phyloP scores from a whole-genome alignment of 2,888 invertebrate genomes.

The Patella depressa region DNA sequence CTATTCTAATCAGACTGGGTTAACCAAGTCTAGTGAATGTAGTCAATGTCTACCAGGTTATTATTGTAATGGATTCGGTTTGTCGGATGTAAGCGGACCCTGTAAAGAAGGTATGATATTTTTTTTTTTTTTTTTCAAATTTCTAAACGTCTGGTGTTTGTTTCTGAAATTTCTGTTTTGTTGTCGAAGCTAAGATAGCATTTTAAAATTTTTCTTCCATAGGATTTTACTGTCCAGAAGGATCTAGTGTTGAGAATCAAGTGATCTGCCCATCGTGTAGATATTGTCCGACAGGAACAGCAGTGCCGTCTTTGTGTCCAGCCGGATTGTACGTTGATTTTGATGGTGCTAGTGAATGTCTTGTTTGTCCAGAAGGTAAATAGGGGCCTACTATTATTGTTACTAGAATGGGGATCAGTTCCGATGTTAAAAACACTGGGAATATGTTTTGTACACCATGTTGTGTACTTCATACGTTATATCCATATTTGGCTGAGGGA shows the following conservation, averaged over 20 bases:
- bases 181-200: neutral
- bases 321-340: conserved; percentile 60
- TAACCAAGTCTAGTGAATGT: conserved; percentile 52
- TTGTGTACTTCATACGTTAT: too few relatives aligned
- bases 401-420: too few relatives aligned
- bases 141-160: too few relatives aligned
- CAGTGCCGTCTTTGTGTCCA: conserved; percentile 57
- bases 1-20: conserved; percentile 62
- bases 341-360: conserved; percentile 53
- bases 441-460: too few relatives aligned
- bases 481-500: too few relatives aligned
- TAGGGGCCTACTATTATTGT: too few relatives aligned
- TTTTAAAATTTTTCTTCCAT: conserved; percentile 20
- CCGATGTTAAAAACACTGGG: too few relatives aligned
- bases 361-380: conserved; percentile 63
- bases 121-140: too few relatives aligned
- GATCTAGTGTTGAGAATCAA: conserved; percentile 61
- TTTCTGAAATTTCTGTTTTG: neutral
- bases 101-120: conserved; percentile 59
- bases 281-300: conserved; percentile 63
- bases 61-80: conserved; percentile 63
- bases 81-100: conserved; percentile 58
- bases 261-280: conserved; percentile 64
- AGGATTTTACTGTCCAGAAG: conserved; percentile 68
- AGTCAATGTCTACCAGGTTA: conserved; percentile 59